Base-by-base conservation (phyloP, 2,113 vertebrate species). In the Sula dactylatra region DNA sequence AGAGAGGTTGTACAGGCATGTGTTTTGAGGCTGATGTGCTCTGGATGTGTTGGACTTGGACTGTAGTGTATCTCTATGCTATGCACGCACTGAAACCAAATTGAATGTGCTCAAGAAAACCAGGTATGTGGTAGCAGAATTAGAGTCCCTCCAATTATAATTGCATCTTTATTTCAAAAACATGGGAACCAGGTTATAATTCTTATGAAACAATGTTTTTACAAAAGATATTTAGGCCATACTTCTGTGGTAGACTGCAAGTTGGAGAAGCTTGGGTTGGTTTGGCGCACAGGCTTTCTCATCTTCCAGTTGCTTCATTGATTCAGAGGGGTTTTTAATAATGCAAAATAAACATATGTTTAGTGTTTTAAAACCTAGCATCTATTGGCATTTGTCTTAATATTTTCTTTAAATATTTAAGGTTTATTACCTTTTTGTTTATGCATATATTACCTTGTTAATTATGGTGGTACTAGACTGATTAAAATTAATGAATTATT, bases 401-500 rank as follows among this genome's bases (percentile, higher is more conserved):
- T 55, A 42, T 65, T 82, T 83, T 76, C 90, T 81, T 36, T 82
- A 79, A 91, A 69, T 77, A 64, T 69, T 88, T 86, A 24, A 45
- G 78, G 64, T 73, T 78, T 38, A 77, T 89, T 93, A 72, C 55
- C 42, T 69, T 85, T 81, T 78, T 78, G 59, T 78, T 92, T 69
- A 70, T 90, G 36, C 21, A 66, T 47, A 9, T 47, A 34, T 96
- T 81, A 74, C 42, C 22, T 92, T 78, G 76, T 42, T 92, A 92
- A 88, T 94, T 66, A 78, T 27, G 34, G 40, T 56, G 38, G 34
- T 81, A 50, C 78, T 71, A 71, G 42, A 36, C 67, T 44, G n/a
- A 90, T 85, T 89, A 82, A 54, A 58, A 59, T 36, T 50, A 61
- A 94, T 93, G 70, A 89, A 64, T 78, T 45, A 19, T 58, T 91